These are phyloP conservation scores for Caenorhabditis zanzibari DNA, from an alignment of 2,888 invertebrate species.

Conservation along the genomic window DNA sequence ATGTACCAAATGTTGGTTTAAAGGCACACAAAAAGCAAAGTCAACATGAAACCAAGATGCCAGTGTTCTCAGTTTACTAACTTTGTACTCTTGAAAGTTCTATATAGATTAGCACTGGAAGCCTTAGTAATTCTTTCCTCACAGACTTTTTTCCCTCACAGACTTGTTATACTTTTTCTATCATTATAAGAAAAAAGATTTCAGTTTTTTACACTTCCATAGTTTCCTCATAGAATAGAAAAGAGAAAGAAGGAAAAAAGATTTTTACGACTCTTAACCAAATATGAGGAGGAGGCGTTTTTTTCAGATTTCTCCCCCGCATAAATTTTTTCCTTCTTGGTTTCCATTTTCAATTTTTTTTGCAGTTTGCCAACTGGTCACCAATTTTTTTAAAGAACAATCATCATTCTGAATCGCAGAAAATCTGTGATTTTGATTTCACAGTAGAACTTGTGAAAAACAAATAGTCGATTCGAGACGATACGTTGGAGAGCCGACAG, in stretches of 20 bases:
- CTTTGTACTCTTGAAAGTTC: not conserved
- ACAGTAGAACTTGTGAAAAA: constrained; percentile 15
- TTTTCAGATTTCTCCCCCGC: constrained; percentile 5
- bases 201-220: no score
- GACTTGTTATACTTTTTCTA: no score
- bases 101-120: not conserved
- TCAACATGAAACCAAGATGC: constrained; percentile 13
- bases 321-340: constrained; percentile 5
- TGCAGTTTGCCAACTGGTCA: not conserved
- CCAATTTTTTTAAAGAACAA: not conserved
- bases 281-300: not conserved
- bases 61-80: not conserved
- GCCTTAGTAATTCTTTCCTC: not conserved
- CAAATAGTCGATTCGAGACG: constrained; percentile 24
- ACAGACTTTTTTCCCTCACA: no score
- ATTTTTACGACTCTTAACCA: not conserved
- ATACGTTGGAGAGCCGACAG: constrained; percentile 32
- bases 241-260: not conserved
- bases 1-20: constrained; percentile 22
- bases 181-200: no score
- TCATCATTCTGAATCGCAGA: not conserved
- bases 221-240: no score
- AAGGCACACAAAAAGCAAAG: constrained; percentile 4
- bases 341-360: not conserved
- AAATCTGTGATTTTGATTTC: not conserved